Evolutionary conservation across 2,888 invertebrate genomes (phyloP), one percentile per base, ranked within the genome.

Genomic region (Hydroisotoma schaefferi): DNA sequence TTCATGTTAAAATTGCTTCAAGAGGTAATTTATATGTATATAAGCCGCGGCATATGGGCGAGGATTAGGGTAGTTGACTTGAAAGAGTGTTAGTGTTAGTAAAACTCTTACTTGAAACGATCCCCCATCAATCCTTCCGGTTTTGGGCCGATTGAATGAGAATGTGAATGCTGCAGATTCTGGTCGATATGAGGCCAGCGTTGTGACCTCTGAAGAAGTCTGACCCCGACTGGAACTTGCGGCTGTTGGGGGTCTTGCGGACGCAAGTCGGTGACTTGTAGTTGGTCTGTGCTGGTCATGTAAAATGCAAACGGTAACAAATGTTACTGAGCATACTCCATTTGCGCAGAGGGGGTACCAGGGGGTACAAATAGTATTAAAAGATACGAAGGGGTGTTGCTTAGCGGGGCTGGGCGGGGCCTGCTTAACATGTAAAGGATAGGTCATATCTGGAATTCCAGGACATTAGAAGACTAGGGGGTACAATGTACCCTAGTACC

Each of bases 81-180:
- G 33, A 33, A 33, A 33, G 15, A 33, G 33, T 33, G 33, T 33
- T 33, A n/a, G n/a, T n/a, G n/a, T n/a, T n/a, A n/a, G n/a, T n/a
- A n/a, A n/a, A n/a, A n/a, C n/a, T n/a, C n/a, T n/a, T n/a, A n/a
- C n/a, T n/a, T n/a, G n/a, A n/a, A n/a, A n/a, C n/a, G n/a, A n/a
- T n/a, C n/a, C n/a, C n/a, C n/a, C n/a, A 33, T 33, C 23, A 15
- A 47, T 44, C 20, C 40, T 55, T 46, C 63, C 67, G 2, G 67
- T 67, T 55, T 55, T 57, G 1, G 67, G 67, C 25, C 63, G 52
- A 40, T 61, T 63, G 38, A 67, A 61, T 5, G 63, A 56, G 33
- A 63, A 63, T 5, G 61, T 59, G 26, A 67, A 67, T 5, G 63
- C 63, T 20, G 67, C 67, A 5, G 63, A 63, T 20, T 67, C 67